These are phyloP conservation scores for Venustaconcha ellipsiformis DNA, from an alignment of 1,140 invertebrate genomes.

Conservation along the genomic window DNA sequence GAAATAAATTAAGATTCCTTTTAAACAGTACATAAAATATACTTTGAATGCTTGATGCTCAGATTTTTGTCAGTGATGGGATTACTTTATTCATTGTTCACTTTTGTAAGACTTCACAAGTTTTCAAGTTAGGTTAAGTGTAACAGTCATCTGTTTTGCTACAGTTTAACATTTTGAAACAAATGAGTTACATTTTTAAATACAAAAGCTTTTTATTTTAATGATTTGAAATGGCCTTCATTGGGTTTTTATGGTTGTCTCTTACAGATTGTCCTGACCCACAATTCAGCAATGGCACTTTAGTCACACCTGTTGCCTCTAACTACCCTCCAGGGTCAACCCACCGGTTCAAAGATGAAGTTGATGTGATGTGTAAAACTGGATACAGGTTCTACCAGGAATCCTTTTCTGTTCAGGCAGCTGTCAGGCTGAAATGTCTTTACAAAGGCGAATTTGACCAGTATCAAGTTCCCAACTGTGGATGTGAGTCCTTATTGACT, in stretches of 20 bases:
- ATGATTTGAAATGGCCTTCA: too few species aligned
- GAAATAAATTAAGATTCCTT: too few species aligned
- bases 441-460: constrained; percentile 17
- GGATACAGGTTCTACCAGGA: constrained; percentile 23
- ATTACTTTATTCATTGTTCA: too few species aligned
- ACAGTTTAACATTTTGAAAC: too few species aligned
- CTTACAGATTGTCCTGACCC: constrained; percentile 25
- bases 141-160: too few species aligned
- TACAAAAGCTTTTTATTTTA: too few species aligned
- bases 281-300: constrained; percentile 14
- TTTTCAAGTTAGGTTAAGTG: too few species aligned
- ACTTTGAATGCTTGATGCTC: too few species aligned
- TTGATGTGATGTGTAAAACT: constrained; percentile 2
- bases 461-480: constrained; percentile 16
- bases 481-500: constrained; percentile 8
- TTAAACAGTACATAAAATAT: too few species aligned
- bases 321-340: not conserved
- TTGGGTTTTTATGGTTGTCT: not conserved
- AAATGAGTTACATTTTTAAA: too few species aligned
- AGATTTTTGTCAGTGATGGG: too few species aligned
- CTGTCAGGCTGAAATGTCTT: constrained; percentile 4
- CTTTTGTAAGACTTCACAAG: too few species aligned
- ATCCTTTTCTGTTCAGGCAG: not conserved
- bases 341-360: not conserved
- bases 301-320: not conserved